Evolutionary conservation across 1,140 invertebrate species (phyloP), one percentile per base, ranked within the genome.

Genomic region (Nautilus pompilius): DNA sequence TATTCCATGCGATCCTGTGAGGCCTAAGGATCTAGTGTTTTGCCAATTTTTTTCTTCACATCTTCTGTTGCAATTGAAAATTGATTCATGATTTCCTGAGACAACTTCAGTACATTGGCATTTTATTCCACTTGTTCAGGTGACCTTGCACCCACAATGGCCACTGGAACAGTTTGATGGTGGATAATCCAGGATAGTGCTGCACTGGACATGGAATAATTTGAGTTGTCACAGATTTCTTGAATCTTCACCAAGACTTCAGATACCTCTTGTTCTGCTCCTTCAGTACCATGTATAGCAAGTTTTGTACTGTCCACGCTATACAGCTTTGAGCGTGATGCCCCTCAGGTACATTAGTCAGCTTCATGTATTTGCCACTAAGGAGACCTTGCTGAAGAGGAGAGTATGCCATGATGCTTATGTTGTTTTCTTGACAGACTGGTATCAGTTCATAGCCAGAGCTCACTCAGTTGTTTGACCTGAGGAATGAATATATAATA

Each of bases 371-470:
- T 51, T 72, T 72, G 3, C 80, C 80, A 48, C 68, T 70, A 13
- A 81, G 70, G 1, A 81, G 64, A 2, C 80, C 80, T 59, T 81
- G 80, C 60, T 81, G 80, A 20, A 81, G 65, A 5, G 80, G 77
- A 17, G 77, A 79, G 62, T 81, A 81, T 0, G 80, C 73, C 26
- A 81, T 48, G 15, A 81, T 64, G 49, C 70, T 66, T 6, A 79
- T 69, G n/a, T 69, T 61, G 10, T 76, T 67, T 53, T 76, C 68
- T 33, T 64, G 59, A 62, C 76, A 78, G 2, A 72, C 46, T 28
- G 77, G 77, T 5, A 76, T 45, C 1, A 80, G 66, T 1, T 68
- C 78, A 59, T 70, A n/a, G n/a, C n/a, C n/a, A n/a, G n/a, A n/a
- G n/a, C n/a, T n/a, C n/a, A n/a, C n/a, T n/a, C n/a, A n/a, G n/a